Evolutionary conservation across 2,888 invertebrate species (phyloP), one percentile per base, ranked within the genome.

Genomic region (Yponomeuta evonymella): DNA sequence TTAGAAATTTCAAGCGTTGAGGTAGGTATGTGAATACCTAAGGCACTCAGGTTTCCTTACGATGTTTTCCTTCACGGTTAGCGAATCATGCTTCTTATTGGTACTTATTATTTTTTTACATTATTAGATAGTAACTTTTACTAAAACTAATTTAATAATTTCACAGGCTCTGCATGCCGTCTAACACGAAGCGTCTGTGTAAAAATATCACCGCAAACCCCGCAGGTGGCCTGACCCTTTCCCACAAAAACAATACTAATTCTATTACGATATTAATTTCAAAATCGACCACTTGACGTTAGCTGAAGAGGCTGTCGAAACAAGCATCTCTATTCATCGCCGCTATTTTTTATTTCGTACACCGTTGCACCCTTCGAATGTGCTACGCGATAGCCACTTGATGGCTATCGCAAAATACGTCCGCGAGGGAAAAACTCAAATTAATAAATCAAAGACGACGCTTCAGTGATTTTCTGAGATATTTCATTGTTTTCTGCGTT

Each of bases 361-460:
- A 30, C 67, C n/a, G 29, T 29, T 68, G 23, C 23, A 11, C 23
- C 48, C 30, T 51, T 51, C 5, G 23, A 48, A 1, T 23, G 75
- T 79, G 86, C 86, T 82, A 86, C 77, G 82, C 86, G 89, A 90
- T 89, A 84, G 83, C 81, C 84, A 83, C 90, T 90, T 89, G 88
- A 90, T 88, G 77, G 11, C n/a, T 83, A 48, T 12, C 29, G n/a
- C 68, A 68, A 68, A 68, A 68, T 68, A 68, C 48, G 51, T 48
- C 30, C 29, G 48, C 48, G 11, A 51, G 48, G 12, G 33, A 67
- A 67, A 30, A 36, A 33, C 15, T 36, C 33, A 33, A 30, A n/a
- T 58, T 58, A 70, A 63, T 58, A 58, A 62, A 70, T 62, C 30
- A 79, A 80, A 85, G 87, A 87, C 79, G 85, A 78, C 85, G 90